Evolutionary conservation across 2,888 invertebrate genomes (phyloP).

Genomic region (Cyaniris semiargus): DNA sequence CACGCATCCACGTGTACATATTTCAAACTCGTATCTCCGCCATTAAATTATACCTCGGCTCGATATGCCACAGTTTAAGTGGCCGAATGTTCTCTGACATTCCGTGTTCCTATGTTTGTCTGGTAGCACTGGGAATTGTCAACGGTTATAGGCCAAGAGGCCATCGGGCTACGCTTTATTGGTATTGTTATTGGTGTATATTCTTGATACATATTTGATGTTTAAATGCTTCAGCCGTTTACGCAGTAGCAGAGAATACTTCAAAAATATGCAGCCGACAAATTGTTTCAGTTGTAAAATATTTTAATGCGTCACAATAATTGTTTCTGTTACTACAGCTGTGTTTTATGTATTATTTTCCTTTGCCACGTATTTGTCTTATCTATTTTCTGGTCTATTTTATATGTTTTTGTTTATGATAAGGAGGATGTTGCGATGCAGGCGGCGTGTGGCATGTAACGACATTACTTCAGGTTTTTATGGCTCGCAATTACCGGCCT

Average conservation of each 20-base stretch:
- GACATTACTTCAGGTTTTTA: conserved; percentile 22
- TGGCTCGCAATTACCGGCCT: conserved; percentile 17
- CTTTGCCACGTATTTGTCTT: not conserved
- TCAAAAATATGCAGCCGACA: not conserved
- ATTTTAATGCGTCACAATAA: too few species aligned
- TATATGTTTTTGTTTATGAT: conserved; percentile 6
- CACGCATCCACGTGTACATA: conserved; percentile 39
- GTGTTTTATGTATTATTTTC: too few species aligned
- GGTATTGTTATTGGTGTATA: not conserved
- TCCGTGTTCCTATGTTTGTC: conserved; percentile 29
- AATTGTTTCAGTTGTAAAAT: too few species aligned
- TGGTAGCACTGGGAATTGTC: conserved; percentile 12
- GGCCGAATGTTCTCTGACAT: conserved; percentile 40
- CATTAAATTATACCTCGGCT: conserved; percentile 51
- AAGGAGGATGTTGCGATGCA: conserved; percentile 24
- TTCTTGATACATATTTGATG: not conserved
- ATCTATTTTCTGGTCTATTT: not conserved
- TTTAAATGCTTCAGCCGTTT: not conserved
- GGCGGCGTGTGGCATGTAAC: not conserved
- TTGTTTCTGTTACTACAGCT: too few species aligned
- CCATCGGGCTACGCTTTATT: not conserved
- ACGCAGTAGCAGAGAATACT: not conserved
- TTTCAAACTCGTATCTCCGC: conserved; percentile 51
- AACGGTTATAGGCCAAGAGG: conserved; percentile 23
- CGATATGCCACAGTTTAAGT: conserved; percentile 55